Conservation (phyloP, 2,113 vertebrate species). For the Hippocampus comes region DNA sequence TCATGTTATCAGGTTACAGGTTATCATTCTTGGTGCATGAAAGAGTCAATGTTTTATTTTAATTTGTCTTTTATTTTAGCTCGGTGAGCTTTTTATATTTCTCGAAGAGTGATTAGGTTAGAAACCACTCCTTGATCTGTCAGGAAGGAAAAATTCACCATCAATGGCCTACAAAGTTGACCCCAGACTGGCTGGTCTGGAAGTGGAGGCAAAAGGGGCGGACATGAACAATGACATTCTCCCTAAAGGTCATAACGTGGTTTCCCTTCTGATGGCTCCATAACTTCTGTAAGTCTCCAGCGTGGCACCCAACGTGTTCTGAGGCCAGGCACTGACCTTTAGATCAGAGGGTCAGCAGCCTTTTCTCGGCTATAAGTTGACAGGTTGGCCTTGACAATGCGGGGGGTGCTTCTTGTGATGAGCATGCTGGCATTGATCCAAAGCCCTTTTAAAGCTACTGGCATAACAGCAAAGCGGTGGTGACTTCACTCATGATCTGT, state of each 20-base stretch:
- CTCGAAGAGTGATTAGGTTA: not conserved
- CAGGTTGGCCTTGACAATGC: slow-evolving; percentile 10
- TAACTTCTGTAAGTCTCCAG: slow-evolving; percentile 25
- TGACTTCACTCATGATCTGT: not conserved
- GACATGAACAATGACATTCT: slow-evolving; percentile 49
- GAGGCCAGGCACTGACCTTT: slow-evolving; percentile 45
- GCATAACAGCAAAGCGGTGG: not conserved
- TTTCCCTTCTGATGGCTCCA: slow-evolving; percentile 29
- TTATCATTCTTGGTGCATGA: no score
- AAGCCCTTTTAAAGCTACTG: slow-evolving; percentile 34
- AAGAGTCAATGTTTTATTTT: no score
- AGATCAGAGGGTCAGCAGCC: slow-evolving; percentile 49
- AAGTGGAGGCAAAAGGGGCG: not conserved
- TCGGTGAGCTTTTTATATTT: not conserved
- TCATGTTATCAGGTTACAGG: no score
- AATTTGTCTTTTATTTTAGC: not conserved
- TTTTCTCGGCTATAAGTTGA: slow-evolving; percentile 42
- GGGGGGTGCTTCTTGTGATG: slow-evolving; percentile 13
- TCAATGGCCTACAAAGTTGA: slow-evolving; percentile 12
- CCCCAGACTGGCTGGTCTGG: slow-evolving; percentile 10
- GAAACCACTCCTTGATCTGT: not conserved
- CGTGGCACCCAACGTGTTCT: slow-evolving; percentile 28
- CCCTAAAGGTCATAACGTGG: slow-evolving; percentile 51
- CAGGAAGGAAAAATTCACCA: not conserved
- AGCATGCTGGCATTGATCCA: slow-evolving; percentile 27